These are phyloP conservation scores for Sepioteuthis lessoniana DNA, from an alignment of 2,888 invertebrate genomes.

Conservation along the genomic window DNA sequence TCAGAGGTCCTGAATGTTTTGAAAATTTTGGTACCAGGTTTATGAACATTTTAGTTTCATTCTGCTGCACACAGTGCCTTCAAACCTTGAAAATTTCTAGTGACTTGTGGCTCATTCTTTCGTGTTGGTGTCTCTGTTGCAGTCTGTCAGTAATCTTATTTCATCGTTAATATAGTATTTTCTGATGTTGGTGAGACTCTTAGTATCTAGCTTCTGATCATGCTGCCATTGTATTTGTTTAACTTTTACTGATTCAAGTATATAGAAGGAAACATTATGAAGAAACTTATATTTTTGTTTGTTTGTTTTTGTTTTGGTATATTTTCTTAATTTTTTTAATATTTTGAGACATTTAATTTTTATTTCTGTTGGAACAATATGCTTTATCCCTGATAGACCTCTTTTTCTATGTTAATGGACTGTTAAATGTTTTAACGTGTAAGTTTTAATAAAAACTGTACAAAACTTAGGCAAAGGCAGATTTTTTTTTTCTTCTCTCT, in stretches of 20 bases:
- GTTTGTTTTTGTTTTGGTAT: background rate
- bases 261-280: background rate
- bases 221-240: background rate
- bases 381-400: background rate
- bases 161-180: background rate
- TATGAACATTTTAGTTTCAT: background rate
- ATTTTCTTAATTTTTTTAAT: background rate
- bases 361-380: background rate
- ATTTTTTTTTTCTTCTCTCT: background rate
- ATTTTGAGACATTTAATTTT: background rate
- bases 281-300: background rate
- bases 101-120: background rate
- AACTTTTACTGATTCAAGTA: background rate
- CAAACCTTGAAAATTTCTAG: slow-evolving; percentile 2
- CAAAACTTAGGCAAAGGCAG: background rate
- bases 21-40: background rate
- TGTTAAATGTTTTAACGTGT: background rate
- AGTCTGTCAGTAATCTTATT: background rate
- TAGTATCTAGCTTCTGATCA: background rate
- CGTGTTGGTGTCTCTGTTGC: background rate
- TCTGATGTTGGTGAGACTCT: background rate
- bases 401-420: background rate
- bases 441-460: background rate
- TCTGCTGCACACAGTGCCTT: slow-evolving; percentile 33
- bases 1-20: background rate